Evolutionary conservation across 35 echinoderm and acorn worm species (phyloP).

Genomic region (Holothuria glaberrima): DNA sequence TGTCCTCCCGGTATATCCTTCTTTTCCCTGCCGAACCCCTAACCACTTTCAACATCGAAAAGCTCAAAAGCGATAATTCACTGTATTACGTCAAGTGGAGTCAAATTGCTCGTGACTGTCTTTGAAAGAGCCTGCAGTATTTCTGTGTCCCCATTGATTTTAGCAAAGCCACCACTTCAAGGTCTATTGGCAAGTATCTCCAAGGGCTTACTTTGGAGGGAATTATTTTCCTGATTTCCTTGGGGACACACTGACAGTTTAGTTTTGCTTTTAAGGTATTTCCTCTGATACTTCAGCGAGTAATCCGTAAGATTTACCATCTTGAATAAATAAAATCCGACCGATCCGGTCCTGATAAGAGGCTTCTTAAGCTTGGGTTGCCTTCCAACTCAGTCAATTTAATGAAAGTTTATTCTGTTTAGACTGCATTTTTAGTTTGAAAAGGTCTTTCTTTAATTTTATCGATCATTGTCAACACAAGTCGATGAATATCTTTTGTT

Average conservation of each 20-base stretch:
- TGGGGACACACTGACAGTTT: slow-evolving; percentile 19
- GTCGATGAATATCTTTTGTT: no score
- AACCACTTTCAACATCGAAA: no score
- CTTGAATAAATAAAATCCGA: slow-evolving; percentile 37
- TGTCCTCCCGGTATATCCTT: neutral
- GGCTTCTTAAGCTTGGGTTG: no score
- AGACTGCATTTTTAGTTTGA: no score
- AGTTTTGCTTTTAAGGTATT: slow-evolving; percentile 34
- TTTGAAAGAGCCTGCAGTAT: slow-evolving; percentile 7
- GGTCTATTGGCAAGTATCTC: neutral
- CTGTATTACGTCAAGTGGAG: slow-evolving; percentile 35
- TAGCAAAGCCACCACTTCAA: slow-evolving; percentile 24
- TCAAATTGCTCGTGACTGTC: slow-evolving; percentile 42
- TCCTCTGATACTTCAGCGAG: slow-evolving; percentile 10
- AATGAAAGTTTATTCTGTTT: no score
- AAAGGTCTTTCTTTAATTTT: no score
- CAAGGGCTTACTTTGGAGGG: neutral
- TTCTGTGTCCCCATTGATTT: slow-evolving; percentile 32
- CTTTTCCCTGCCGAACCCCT: no score
- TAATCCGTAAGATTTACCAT: slow-evolving; percentile 27
- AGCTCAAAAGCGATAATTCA: slow-evolving; percentile 16
- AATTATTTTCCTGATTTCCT: slow-evolving; percentile 49
- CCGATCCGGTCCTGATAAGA: no score
- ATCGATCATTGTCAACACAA: no score
- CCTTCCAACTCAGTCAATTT: no score